Conservation (phyloP, 2,113 vertebrate species). For the Podarcis muralis region DNA sequence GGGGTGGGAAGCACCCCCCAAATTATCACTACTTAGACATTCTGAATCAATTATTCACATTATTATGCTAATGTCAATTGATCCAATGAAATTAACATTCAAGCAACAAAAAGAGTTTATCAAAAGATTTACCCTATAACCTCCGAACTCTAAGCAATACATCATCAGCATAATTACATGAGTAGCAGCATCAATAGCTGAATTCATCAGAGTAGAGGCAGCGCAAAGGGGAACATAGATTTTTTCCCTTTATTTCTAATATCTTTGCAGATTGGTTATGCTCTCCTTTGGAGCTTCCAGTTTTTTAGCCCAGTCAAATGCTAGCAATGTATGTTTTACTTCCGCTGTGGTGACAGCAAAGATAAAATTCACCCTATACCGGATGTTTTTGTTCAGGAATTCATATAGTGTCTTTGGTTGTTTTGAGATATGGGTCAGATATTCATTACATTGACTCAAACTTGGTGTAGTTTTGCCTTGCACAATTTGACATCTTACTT, state of each 20-base stretch:
- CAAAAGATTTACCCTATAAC: neutral
- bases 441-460: neutral
- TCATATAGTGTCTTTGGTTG: neutral
- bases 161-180: constrained; percentile 5
- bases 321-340: neutral
- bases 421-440: neutral
- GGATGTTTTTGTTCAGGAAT: neutral
- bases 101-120: constrained; percentile 1
- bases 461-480: neutral
- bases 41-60: constrained; percentile 14
- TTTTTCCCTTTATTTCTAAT: neutral
- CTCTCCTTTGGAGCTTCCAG: neutral
- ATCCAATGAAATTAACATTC: constrained; percentile 15
- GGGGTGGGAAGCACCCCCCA: neutral
- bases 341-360: neutral
- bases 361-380: neutral
- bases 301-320: neutral
- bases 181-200: neutral
- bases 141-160: neutral
- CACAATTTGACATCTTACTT: neutral
- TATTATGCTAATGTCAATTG: constrained; percentile 14
- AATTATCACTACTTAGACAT: constrained; percentile 17
- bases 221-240: neutral
- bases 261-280: neutral
- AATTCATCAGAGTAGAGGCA: neutral